Percentiles rank a stretch among this genome's conserved stretches.
These are phyloP conservation scores for Eudemis profundana DNA, from an alignment of 2,888 invertebrate genomes.

Conservation along the genomic window DNA sequence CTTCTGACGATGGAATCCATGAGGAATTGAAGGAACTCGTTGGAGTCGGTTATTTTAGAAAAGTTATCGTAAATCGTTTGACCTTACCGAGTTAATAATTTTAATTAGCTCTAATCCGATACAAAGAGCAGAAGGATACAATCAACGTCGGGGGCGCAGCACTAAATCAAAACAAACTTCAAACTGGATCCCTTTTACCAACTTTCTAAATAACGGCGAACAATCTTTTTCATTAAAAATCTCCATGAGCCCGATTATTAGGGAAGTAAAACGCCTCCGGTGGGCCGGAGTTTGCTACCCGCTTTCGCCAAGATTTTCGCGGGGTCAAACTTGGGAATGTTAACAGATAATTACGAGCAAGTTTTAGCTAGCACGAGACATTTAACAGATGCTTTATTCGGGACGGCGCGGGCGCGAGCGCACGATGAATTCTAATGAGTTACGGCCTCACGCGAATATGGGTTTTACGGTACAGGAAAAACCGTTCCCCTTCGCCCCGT, in stretches of 20 bases:
- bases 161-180: slow-evolving; percentile 84
- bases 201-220: slow-evolving; percentile 83
- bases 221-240: slow-evolving; percentile 85
- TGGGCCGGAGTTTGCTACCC: slow-evolving; percentile 70
- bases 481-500: slow-evolving; percentile 59
- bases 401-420: slow-evolving; percentile 81
- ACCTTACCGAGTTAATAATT: slow-evolving; percentile 55
- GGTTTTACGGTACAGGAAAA: slow-evolving; percentile 60
- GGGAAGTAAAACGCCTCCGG: slow-evolving; percentile 82
- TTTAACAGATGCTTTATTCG: slow-evolving; percentile 85
- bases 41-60: too few species aligned
- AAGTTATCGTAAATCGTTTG: slow-evolving; percentile 4
- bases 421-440: slow-evolving; percentile 84
- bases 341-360: slow-evolving; percentile 85
- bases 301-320: slow-evolving; percentile 77
- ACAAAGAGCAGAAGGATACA: slow-evolving; percentile 77
- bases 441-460: slow-evolving; percentile 58
- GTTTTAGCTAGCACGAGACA: slow-evolving; percentile 84
- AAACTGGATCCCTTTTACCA: slow-evolving; percentile 79
- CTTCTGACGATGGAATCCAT: too few species aligned
- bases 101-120: slow-evolving; percentile 75
- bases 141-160: slow-evolving; percentile 70
- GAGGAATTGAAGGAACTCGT: too few species aligned
- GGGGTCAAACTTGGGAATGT: slow-evolving; percentile 85
- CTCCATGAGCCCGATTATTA: slow-evolving; percentile 82